Evolutionary conservation across 2,797 vertebrate genomes (phyloP).

Genomic region (Margarornis squamiger): DNA sequence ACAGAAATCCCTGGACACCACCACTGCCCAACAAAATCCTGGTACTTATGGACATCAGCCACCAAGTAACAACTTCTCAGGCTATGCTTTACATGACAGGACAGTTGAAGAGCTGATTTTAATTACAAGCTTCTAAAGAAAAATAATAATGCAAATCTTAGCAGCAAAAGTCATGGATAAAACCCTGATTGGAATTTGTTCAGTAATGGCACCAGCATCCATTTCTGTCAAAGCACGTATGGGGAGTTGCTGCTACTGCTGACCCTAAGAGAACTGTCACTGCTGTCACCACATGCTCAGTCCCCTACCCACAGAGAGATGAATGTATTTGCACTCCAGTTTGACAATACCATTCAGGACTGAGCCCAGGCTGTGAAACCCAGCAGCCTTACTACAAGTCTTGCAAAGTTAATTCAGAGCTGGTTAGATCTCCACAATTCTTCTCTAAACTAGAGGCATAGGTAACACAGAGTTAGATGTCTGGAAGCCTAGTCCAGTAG

Average conservation of each 20-base stretch:
- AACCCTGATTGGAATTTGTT: background rate
- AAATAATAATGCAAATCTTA: background rate
- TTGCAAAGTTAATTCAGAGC: background rate
- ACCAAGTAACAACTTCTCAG: background rate
- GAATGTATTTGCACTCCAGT: background rate
- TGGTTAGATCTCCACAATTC: background rate
- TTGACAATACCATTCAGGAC: background rate
- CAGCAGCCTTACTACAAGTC: background rate
- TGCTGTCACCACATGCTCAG: background rate
- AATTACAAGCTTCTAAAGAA: background rate
- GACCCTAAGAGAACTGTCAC: background rate
- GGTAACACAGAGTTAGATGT: background rate
- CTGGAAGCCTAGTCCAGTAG: background rate
- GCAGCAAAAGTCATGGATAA: background rate
- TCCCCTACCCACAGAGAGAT: background rate
- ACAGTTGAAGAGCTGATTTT: background rate
- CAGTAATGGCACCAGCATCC: background rate
- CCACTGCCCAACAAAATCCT: background rate
- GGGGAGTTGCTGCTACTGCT: background rate
- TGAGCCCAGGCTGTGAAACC: background rate
- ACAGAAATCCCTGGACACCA: background rate
- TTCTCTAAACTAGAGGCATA: background rate
- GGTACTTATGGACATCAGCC: background rate
- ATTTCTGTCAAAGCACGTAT: background rate
- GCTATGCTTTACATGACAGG: background rate